Evolutionary conservation across 2,888 invertebrate genomes (phyloP), one percentile per base, ranked within the genome.

Genomic region (Laspeyria flexula): DNA sequence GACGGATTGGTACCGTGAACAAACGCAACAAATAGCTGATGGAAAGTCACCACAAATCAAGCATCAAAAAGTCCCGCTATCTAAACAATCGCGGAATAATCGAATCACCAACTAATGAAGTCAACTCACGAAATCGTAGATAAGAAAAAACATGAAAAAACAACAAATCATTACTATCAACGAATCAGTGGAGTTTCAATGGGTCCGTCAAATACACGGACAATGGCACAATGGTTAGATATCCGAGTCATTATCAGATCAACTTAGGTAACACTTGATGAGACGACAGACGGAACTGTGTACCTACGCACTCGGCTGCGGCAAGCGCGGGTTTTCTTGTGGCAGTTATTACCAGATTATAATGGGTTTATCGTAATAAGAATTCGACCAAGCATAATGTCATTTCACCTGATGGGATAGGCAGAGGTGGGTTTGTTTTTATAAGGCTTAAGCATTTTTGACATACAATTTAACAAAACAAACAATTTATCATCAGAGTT

Each of bases 171-270:
- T 69, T 56, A 70, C 61, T 71, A 71, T 69, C 71, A 66, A 64
- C 73, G 65, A 57, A 69, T 73, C 72, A 70, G 57, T 59, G 56
- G 51, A 58, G 60, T 73, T 71, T 72, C 69, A 67, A 71, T 72
- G 60, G 74, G 54, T 63, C 62, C 72, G 72, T 72, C 73, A 73
- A 73, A 72, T 54, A 71, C 68, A 64, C 71, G 54, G 64, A 74
- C 72, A 74, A 69, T 69, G 57, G 64, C 51, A 73, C 71, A 73
- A 72, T 69, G 65, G 69, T 61, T 55, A 41, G 69, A 63, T 69
- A 70, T 70, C 71, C 59, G 53, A 66, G 57, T 69, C 77, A 74
- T 76, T 78, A 78, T 78, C 77, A 77, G 77, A 76, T 77, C 76
- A 76, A 73, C 70, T 75, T 77, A 72, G 71, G 63, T 58, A 68